phyloP scores from a whole-genome alignment of 2,888 invertebrate species.

The Morpho deidamia region DNA sequence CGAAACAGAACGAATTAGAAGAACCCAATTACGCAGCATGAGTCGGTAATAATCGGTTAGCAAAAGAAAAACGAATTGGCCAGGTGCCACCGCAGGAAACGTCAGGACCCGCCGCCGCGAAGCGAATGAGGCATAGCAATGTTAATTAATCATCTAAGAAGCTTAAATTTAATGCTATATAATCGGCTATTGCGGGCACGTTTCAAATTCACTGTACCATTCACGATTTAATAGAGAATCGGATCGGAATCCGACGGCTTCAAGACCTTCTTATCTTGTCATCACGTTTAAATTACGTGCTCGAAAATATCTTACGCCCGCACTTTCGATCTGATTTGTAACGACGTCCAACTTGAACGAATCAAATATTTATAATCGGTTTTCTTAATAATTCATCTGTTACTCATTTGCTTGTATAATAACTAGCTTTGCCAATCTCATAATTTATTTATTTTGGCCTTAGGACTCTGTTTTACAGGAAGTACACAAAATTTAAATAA shows the following conservation, averaged over 20 bases:
- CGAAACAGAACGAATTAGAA: slow-evolving; percentile 22
- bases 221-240: neutral
- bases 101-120: slow-evolving; percentile 57
- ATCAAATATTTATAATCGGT: too few relatives aligned
- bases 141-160: slow-evolving; percentile 68
- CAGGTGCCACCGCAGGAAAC: slow-evolving; percentile 57
- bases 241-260: neutral
- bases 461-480: too few relatives aligned
- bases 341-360: neutral
- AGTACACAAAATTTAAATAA: too few relatives aligned
- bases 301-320: too few relatives aligned
- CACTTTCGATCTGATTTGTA: neutral
- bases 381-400: too few relatives aligned
- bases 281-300: neutral
- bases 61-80: slow-evolving; percentile 48
- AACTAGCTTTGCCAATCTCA: too few relatives aligned
- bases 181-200: slow-evolving; percentile 22
- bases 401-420: too few relatives aligned
- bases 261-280: neutral
- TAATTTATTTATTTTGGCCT: too few relatives aligned
- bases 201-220: slow-evolving; percentile 14
- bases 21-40: slow-evolving; percentile 68
- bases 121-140: slow-evolving; percentile 67
- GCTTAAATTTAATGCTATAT: slow-evolving; percentile 40
- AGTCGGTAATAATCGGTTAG: slow-evolving; percentile 60